phyloP scores from a whole-genome alignment of 2,888 invertebrate species.

The Volucella bombylans region DNA sequence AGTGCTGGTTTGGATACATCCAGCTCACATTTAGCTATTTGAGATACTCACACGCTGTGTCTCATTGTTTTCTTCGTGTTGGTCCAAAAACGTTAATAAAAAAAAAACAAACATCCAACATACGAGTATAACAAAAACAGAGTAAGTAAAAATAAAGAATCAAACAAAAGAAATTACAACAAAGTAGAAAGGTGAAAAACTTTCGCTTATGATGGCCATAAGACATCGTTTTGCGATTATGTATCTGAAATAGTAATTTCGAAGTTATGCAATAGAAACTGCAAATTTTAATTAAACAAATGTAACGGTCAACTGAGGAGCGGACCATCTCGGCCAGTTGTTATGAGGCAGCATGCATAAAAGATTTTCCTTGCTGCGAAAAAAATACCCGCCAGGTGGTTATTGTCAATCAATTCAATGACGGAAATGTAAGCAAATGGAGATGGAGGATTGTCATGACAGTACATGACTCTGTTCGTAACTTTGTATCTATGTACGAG shows the following conservation, averaged over 20 bases:
- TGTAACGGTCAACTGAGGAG: not conserved
- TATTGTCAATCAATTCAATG: too few relatives aligned
- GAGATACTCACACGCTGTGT: too few relatives aligned
- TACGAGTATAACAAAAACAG: too few relatives aligned
- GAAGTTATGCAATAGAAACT: constrained; percentile 40
- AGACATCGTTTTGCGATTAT: constrained; percentile 4
- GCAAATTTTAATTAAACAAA: constrained; percentile 39
- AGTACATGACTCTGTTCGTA: too few relatives aligned
- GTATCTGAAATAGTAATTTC: constrained; percentile 12
- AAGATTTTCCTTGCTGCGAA: not conserved
- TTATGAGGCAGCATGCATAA: not conserved
- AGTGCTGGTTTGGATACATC: too few relatives aligned
- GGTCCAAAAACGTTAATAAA: constrained; percentile 2
- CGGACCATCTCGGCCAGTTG: too few relatives aligned
- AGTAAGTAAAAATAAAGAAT: not conserved
- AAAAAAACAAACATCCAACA: not conserved
- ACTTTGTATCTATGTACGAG: too few relatives aligned
- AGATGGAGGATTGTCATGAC: too few relatives aligned
- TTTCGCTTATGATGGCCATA: constrained; percentile 38
- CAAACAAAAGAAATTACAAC: constrained; percentile 18
- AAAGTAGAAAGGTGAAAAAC: constrained; percentile 39
- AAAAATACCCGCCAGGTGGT: too few relatives aligned
- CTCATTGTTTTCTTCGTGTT: too few relatives aligned
- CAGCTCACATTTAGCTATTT: too few relatives aligned
- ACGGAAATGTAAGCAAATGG: too few relatives aligned